Percentiles rank a stretch among this genome's conserved stretches.
Conservation (phyloP, 2,113 vertebrate species). For the Theropithecus gelada region DNA sequence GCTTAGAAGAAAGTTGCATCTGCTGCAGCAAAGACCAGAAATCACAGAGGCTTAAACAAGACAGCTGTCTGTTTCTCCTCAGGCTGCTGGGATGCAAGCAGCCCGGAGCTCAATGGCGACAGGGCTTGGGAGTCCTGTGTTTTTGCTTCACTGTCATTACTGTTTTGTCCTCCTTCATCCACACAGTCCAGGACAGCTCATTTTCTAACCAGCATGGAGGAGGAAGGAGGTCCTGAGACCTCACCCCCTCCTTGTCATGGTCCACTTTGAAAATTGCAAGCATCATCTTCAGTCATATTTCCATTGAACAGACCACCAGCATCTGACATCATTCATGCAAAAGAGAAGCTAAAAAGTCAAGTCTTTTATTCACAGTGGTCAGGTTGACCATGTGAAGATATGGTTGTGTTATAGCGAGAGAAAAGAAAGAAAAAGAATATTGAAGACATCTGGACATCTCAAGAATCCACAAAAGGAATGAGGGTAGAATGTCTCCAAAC, state of each 20-base stretch:
- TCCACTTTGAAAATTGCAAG: background rate
- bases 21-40: background rate
- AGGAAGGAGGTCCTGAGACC: background rate
- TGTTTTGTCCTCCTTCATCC: no score
- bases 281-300: fast-evolving
- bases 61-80: background rate
- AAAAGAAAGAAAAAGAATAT: background rate
- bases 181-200: background rate
- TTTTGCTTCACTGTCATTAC: background rate
- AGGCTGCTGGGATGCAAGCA: background rate
- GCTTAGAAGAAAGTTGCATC: background rate
- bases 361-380: fast-evolving
- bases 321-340: fast-evolving
- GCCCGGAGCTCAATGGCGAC: fast-evolving
- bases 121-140: no score
- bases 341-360: background rate
- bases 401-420: fast-evolving
- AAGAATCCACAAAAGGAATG: no score
- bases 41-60: background rate
- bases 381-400: fast-evolving
- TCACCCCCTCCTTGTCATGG: fast-evolving
- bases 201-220: fast-evolving
- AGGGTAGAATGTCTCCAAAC: background rate
- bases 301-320: no score
- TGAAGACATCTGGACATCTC: background rate